Percentiles rank a stretch among this genome's conserved stretches.
Conservation (phyloP, 2,888 invertebrate genomes). For the Luperina testacea region DNA sequence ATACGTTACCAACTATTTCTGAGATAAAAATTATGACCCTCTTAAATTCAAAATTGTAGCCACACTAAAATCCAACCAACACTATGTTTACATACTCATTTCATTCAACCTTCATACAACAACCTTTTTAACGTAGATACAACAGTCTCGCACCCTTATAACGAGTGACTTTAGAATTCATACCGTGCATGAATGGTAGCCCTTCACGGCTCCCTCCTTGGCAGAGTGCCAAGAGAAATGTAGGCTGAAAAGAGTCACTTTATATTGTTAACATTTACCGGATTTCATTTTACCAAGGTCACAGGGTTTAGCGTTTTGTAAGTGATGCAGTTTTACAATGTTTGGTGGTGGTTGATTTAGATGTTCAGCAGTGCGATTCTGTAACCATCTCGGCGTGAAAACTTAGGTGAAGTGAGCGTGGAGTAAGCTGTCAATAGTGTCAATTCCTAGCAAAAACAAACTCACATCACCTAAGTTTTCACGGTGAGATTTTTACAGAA, state of each 20-base stretch:
- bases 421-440: too few relatives aligned
- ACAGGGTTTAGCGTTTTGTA: slow-evolving; percentile 40
- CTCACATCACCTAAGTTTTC: too few relatives aligned
- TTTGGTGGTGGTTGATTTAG: not conserved
- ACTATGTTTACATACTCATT: slow-evolving; percentile 9
- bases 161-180: slow-evolving; percentile 67
- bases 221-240: slow-evolving; percentile 76
- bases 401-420: too few relatives aligned
- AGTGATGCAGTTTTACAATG: slow-evolving; percentile 33
- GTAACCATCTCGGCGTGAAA: too few relatives aligned
- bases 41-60: not conserved
- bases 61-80: slow-evolving; percentile 3
- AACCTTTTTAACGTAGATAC: slow-evolving; percentile 2
- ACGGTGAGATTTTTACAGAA: too few relatives aligned
- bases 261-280: slow-evolving; percentile 67
- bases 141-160: slow-evolving; percentile 31
- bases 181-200: slow-evolving; percentile 61
- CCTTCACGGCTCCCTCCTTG: slow-evolving; percentile 70
- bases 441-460: too few relatives aligned
- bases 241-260: slow-evolving; percentile 73
- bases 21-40: not conserved
- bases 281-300: slow-evolving; percentile 62
- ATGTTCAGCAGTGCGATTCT: not conserved
- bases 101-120: slow-evolving; percentile 1
- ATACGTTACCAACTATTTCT: not conserved